Evolutionary conservation across 2,113 vertebrate species (phyloP).

Genomic region (Psilopsiagon aurifrons): DNA sequence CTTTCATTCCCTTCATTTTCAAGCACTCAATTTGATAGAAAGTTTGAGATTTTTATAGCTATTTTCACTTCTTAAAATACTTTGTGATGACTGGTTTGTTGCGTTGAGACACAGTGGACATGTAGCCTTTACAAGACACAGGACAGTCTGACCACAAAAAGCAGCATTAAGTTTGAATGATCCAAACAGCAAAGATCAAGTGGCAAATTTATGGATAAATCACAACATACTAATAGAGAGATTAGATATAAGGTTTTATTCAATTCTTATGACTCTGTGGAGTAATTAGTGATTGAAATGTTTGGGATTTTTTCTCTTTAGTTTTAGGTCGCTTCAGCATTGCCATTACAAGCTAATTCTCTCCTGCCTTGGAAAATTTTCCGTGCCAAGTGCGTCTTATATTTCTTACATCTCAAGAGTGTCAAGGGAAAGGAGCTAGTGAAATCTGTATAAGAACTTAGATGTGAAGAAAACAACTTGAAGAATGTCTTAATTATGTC

Average conservation of each 20-base stretch:
- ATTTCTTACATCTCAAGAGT: background rate
- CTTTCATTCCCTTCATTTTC: background rate
- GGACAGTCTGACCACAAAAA: background rate
- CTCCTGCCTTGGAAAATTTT: background rate
- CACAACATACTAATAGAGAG: background rate
- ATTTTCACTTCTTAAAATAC: background rate
- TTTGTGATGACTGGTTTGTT: background rate
- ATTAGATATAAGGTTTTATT: background rate
- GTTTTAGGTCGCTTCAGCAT: background rate
- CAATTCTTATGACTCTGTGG: background rate
- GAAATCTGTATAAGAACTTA: background rate
- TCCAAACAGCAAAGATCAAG: background rate
- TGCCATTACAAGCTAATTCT: background rate
- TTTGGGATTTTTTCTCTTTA: fast-evolving
- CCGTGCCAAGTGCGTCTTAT: background rate
- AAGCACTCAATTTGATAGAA: background rate
- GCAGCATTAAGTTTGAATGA: background rate
- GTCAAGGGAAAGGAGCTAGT: background rate
- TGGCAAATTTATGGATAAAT: background rate
- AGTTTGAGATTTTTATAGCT: background rate
- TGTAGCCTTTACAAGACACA: background rate
- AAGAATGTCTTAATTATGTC: background rate
- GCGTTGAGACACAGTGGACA: background rate
- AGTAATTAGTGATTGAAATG: background rate
- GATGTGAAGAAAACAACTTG: background rate